These are phyloP conservation scores for Eumerus sabulonum DNA, from an alignment of 2,888 invertebrate species.

Conservation along the genomic window DNA sequence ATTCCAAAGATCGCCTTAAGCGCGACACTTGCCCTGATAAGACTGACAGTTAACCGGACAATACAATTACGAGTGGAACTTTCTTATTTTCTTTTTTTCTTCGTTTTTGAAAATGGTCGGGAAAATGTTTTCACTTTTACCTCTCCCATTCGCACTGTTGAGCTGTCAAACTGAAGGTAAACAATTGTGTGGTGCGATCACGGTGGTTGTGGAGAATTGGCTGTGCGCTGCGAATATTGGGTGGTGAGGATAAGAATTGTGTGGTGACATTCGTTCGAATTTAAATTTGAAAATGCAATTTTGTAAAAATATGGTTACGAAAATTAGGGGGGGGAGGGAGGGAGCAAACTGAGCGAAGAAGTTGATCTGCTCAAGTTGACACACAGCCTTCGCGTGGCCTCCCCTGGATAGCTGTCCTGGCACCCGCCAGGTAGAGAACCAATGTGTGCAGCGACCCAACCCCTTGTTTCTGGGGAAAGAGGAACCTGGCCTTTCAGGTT, in stretches of 20 bases:
- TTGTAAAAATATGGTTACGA: too few species aligned
- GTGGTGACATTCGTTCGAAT: background rate
- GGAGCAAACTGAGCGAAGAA: too few species aligned
- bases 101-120: background rate
- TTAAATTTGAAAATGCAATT: too few species aligned
- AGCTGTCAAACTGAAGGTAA: conserved; percentile 37
- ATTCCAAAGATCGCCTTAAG: conserved; percentile 36
- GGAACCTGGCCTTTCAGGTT: too few species aligned
- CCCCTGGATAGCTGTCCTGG: too few species aligned
- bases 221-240: background rate
- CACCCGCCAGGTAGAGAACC: too few species aligned
- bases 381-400: too few species aligned
- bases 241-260: background rate
- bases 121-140: conserved; percentile 53
- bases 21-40: conserved; percentile 42
- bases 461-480: too few species aligned
- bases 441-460: too few species aligned
- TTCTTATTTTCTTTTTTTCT: conserved; percentile 46
- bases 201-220: background rate
- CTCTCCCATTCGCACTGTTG: conserved; percentile 27
- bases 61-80: conserved; percentile 3
- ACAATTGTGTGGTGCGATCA: conserved; percentile 29
- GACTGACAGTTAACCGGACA: conserved; percentile 7
- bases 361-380: too few species aligned
- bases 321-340: too few species aligned